Base-by-base conservation (phyloP, 2,113 vertebrate species). In the Anguilla rostrata region DNA sequence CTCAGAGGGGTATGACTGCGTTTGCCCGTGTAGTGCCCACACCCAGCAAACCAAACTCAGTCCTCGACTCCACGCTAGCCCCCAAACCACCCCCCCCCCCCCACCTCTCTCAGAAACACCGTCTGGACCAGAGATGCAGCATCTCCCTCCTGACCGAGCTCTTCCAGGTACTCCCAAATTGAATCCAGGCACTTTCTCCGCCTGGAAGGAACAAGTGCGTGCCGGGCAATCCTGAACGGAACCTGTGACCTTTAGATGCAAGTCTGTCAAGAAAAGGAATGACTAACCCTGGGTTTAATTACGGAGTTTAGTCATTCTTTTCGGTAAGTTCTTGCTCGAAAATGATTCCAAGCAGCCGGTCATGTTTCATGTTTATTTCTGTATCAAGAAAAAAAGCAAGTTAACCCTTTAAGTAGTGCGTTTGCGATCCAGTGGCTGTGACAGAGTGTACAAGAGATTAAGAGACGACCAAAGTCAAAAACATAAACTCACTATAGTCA, bases 211-310 rank as follows among this genome's bases (percentile, higher is more conserved):
- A 34, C 49, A 34, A 34, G n/a, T 75, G 71, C 20, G 34, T 75
- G 26, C 71, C 71, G 34, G n/a, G n/a, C 26, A 29, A 75, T 75
- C 71, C n/a, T 75, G 60, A 66, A 66, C 22, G 60, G 60, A 20
- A 66, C 60, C 60, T 66, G 49, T 53, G 60, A 66, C 60, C 60
- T 34, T 75, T 75, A n/a, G 3, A 53, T 12, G 49, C 49, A 53
- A 75, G 71, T 12, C n/a, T 29, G n/a, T n/a, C 6, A 22, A 75
- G 9, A n/a, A 75, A 75, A 75, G 20, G 9, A 75, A 34, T 29
- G 71, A 75, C 71, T 75, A 75, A 75, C n/a, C 71, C 71, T 75
- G 71, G n/a, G 71, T 75, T 75, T 75, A 75, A 75, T 75, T 75
- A 75, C n/a, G 8, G 71, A 75, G 71, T 34, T 75, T 75, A 75